phyloP scores from a whole-genome alignment of 2,797 vertebrate genomes.

The Natrix natrix region DNA sequence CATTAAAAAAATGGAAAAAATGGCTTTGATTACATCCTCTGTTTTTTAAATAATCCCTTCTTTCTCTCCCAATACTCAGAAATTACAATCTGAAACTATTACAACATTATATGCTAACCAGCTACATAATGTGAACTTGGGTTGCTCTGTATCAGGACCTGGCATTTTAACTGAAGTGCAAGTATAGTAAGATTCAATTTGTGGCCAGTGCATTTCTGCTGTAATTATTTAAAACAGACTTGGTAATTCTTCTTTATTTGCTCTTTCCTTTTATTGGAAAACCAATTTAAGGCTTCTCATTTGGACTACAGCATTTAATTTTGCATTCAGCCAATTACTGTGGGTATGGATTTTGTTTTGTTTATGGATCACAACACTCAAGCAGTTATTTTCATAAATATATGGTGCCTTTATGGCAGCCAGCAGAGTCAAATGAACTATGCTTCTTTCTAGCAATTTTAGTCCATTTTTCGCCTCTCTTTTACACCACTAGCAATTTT shows the following conservation, averaged over 20 bases:
- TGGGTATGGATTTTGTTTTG: constrained; percentile 27
- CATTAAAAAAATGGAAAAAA: background rate
- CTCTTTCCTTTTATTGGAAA: constrained; percentile 41
- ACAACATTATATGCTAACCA: background rate
- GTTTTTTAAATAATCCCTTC: background rate
- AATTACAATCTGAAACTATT: background rate
- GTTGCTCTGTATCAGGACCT: background rate
- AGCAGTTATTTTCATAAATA: constrained; percentile 34
- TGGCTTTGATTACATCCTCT: background rate
- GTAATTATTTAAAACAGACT: constrained; percentile 43
- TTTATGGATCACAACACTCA: constrained; percentile 4
- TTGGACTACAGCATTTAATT: constrained; percentile 40
- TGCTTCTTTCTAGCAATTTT: constrained; percentile 42
- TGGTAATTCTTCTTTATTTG: constrained; percentile 43
- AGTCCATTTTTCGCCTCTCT: constrained; percentile 35
- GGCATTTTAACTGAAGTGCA: constrained; percentile 6
- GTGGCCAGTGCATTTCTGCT: constrained; percentile 4
- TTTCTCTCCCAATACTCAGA: background rate
- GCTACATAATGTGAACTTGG: background rate
- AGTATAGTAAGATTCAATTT: constrained; percentile 10
- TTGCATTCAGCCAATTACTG: background rate
- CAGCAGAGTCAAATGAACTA: constrained; percentile 15
- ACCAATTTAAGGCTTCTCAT: background rate
- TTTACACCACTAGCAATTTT: constrained; percentile 29
- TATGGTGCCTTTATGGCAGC: constrained; percentile 18